Conservation (phyloP, 2,113 vertebrate species). For the Nansenia antarctica region DNA sequence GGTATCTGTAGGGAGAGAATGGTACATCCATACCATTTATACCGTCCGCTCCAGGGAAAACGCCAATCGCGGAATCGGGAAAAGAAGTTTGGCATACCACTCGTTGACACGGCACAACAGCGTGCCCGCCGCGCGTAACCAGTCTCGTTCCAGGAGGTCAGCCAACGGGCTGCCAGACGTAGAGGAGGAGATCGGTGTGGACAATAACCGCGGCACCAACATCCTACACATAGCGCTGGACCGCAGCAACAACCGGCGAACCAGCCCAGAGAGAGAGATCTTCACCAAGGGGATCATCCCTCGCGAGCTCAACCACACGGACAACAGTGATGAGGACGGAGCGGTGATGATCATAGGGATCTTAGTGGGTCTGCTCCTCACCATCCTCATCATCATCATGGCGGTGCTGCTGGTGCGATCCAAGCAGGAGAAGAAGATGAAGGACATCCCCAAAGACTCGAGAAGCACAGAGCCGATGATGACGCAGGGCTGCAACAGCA, state of each 20-base stretch:
- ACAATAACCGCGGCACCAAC: constrained; percentile 87
- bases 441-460: constrained; percentile 60
- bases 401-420: constrained; percentile 65
- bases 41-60: constrained; percentile 87
- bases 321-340: constrained; percentile 56
- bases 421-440: constrained; percentile 62
- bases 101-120: constrained; percentile 25
- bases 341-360: constrained; percentile 74
- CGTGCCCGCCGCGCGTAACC: constrained; percentile 39
- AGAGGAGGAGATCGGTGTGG: constrained; percentile 78
- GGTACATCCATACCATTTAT: constrained; percentile 94
- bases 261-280: constrained; percentile 49
- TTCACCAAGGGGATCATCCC: constrained; percentile 64
- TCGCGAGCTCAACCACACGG: constrained; percentile 56
- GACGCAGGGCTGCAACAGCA: constrained; percentile 74
- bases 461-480: constrained; percentile 79
- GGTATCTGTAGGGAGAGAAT: constrained; percentile 90
- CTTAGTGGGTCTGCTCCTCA: constrained; percentile 77
- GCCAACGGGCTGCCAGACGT: constrained; percentile 53
- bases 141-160: constrained; percentile 73
- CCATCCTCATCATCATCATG: constrained; percentile 69
- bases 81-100: constrained; percentile 85
- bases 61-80: constrained; percentile 80
- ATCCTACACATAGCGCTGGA: constrained; percentile 89
- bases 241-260: constrained; percentile 59